Evolutionary conservation across 1,140 invertebrate genomes (phyloP), one percentile per base, ranked within the genome.

Genomic region (Himalopsyche phryganea): DNA sequence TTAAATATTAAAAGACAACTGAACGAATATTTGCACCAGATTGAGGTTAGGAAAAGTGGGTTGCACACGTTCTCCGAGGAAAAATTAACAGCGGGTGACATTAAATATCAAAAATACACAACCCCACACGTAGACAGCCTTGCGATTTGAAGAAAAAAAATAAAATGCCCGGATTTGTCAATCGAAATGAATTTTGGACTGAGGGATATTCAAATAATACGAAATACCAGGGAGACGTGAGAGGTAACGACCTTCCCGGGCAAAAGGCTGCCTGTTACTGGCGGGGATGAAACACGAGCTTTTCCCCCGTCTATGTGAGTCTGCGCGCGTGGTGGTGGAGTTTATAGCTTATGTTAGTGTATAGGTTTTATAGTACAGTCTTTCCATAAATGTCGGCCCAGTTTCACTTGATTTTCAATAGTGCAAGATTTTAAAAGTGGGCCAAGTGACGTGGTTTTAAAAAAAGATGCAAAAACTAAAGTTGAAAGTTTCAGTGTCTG

Each of bases 11-110:
- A 28, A 28, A 28, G 3, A 28, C 9, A 28, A 28, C 23, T 28
- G 23, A 28, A 28, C 9, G 23, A 5, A 28, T 28, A 28, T 28
- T 28, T 9, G 23, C 23, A 28, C 23, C 50, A 41, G 51, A 35
- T 55, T 47, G 52, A 55, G 52, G 52, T 55, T 55, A 55, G 52
- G 52, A 55, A 55, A 55, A 46, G 52, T 36, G 45, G 52, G 52
- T 14, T 47, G 52, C 33, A 44, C 52, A 33, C 46, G 40, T 19
- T 49, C 28, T 49, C 28, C 28, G 14, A 14, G 15, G 13, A 28
- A 28, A 5, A 28, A 28, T 28, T 28, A 5, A 28, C 23, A 28
- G 23, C 23, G 23, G 9, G 9, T 28, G 3, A 9, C 9, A 28
- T 28, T 28, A 28, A 9, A 28, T 28, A 9, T 28, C 23, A 28